Conservation (phyloP, 2,113 vertebrate genomes). For the Rhadina sibilatrix region DNA sequence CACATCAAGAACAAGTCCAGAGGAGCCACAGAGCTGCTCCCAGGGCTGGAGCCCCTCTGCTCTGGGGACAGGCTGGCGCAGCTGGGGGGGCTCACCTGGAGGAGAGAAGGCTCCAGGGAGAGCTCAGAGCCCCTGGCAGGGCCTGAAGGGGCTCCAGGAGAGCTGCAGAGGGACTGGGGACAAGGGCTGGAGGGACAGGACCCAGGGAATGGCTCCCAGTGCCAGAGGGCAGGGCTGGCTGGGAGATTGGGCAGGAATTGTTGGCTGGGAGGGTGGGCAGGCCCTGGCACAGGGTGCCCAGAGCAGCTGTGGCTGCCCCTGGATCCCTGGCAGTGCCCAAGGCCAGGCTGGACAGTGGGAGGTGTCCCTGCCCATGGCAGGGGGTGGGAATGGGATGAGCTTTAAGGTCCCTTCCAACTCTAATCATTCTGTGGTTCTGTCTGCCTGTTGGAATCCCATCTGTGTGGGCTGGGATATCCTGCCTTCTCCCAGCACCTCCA, state of each 20-base stretch:
- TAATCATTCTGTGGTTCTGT: accelerated
- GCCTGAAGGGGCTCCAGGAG: neutral
- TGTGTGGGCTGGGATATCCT: neutral
- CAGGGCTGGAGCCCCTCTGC: neutral
- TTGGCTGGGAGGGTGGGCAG: too few relatives aligned
- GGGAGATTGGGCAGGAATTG: too few relatives aligned
- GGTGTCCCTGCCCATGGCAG: too few relatives aligned
- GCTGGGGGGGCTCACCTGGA: neutral
- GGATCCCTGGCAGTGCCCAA: neutral
- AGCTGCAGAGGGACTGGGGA: neutral
- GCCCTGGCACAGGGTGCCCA: neutral
- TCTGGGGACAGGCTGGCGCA: neutral
- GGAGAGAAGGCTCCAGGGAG: neutral
- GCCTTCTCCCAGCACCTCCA: neutral
- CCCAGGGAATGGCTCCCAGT: too few relatives aligned
- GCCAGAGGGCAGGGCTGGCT: too few relatives aligned
- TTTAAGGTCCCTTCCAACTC: neutral
- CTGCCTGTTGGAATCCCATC: neutral
- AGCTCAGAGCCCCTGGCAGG: neutral
- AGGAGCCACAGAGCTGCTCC: accelerated
- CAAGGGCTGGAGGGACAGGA: too few relatives aligned
- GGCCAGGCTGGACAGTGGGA: neutral
- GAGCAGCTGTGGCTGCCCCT: neutral
- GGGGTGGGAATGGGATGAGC: neutral
- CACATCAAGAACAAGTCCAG: neutral